Evolutionary conservation across 2,113 vertebrate species (phyloP).

Genomic region (Eubucco bourcierii): DNA sequence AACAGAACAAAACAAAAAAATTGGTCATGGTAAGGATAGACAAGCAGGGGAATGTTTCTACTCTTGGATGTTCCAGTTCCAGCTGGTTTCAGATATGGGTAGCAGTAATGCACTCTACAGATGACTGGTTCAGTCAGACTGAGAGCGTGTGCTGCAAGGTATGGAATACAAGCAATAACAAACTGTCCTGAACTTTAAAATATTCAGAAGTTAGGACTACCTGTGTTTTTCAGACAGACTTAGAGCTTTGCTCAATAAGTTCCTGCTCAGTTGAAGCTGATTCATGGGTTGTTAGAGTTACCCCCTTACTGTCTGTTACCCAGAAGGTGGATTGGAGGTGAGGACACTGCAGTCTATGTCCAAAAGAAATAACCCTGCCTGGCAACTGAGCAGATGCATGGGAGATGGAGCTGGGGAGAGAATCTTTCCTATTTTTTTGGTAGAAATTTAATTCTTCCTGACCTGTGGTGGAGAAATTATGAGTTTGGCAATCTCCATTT

Average conservation of each 20-base stretch:
- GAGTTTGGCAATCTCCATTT: background rate
- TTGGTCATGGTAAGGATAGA: background rate
- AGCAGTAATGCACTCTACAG: background rate
- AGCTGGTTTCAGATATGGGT: background rate
- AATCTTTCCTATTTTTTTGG: background rate
- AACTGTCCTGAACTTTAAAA: background rate
- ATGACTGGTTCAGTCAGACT: background rate
- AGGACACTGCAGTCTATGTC: background rate
- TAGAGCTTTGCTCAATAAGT: background rate
- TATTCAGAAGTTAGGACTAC: background rate
- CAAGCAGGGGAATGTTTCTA: background rate
- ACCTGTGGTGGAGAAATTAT: background rate
- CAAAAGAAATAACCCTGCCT: background rate
- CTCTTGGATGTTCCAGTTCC: background rate
- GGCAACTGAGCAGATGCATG: background rate
- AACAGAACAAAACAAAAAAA: too few species aligned
- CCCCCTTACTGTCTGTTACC: background rate
- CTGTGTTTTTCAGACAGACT: background rate
- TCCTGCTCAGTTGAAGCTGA: background rate
- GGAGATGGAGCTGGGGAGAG: accelerated
- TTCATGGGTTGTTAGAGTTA: background rate
- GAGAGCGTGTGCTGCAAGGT: background rate
- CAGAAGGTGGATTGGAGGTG: background rate
- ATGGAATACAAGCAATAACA: background rate
- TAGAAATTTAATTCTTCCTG: background rate